Evolutionary conservation across 1,140 invertebrate species (phyloP).

Genomic region (Eupristina koningsbergeri): DNA sequence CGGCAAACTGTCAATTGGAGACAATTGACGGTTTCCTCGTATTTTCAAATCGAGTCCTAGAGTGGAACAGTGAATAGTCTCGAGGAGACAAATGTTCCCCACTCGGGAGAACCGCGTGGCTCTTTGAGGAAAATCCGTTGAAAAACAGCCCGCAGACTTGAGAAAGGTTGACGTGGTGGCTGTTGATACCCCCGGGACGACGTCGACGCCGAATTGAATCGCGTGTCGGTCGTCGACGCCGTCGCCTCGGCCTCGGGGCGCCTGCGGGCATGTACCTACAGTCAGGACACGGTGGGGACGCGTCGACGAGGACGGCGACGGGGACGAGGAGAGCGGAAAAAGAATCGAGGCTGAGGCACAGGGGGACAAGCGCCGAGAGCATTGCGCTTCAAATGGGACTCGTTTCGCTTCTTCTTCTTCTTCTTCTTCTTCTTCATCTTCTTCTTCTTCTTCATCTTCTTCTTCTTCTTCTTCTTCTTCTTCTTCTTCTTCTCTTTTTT

Average conservation of each 20-base stretch:
- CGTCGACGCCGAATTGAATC: conserved; percentile 48
- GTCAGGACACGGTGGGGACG: too few species aligned
- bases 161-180: neutral
- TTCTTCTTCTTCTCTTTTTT: neutral
- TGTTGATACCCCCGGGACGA: neutral
- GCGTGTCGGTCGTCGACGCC: conserved; percentile 54
- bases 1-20: too few species aligned
- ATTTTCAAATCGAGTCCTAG: too few species aligned
- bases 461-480: neutral
- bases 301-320: too few species aligned
- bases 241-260: conserved; percentile 50
- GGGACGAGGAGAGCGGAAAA: neutral
- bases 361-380: neutral
- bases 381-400: conserved; percentile 7
- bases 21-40: neutral
- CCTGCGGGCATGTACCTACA: conserved; percentile 27
- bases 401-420: neutral
- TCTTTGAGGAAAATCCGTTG: too few species aligned
- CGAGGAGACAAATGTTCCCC: too few species aligned
- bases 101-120: too few species aligned
- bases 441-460: neutral
- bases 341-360: neutral
- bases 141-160: too few species aligned
- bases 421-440: neutral
- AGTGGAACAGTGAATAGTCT: too few species aligned